Evolutionary conservation across 1,140 invertebrate genomes (phyloP).

Genomic region (Paraescarpia echinospica): DNA sequence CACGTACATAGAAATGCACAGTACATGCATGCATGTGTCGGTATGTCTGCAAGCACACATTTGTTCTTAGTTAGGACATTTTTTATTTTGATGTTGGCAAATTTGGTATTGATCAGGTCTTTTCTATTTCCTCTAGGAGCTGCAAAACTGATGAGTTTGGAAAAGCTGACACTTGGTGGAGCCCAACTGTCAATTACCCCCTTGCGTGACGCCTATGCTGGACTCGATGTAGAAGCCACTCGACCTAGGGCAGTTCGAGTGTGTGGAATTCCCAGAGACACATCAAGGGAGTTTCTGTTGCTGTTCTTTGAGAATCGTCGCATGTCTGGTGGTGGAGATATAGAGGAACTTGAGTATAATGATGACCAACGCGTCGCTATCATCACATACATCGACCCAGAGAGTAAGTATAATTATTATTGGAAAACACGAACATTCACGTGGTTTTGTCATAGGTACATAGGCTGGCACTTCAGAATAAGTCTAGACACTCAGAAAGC

Average conservation of each 20-base stretch:
- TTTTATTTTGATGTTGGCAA: not conserved
- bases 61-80: too few species aligned
- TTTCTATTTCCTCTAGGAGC: not conserved
- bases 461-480: too few species aligned
- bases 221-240: not conserved
- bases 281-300: not conserved
- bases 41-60: too few species aligned
- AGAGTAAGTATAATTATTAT: not conserved
- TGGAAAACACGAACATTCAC: not conserved
- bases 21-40: too few species aligned
- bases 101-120: not conserved
- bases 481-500: too few species aligned
- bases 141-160: not conserved
- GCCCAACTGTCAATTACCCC: not conserved
- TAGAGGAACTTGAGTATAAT: not conserved
- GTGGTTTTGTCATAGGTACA: not conserved
- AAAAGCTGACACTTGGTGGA: not conserved
- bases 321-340: slow-evolving; percentile 10
- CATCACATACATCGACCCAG: slow-evolving; percentile 17
- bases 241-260: not conserved
- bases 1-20: too few species aligned
- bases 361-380: not conserved
- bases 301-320: slow-evolving; percentile 15
- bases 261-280: not conserved
- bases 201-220: not conserved